Base-by-base conservation (phyloP, 2,113 vertebrate species). In the Gavialis gangeticus region DNA sequence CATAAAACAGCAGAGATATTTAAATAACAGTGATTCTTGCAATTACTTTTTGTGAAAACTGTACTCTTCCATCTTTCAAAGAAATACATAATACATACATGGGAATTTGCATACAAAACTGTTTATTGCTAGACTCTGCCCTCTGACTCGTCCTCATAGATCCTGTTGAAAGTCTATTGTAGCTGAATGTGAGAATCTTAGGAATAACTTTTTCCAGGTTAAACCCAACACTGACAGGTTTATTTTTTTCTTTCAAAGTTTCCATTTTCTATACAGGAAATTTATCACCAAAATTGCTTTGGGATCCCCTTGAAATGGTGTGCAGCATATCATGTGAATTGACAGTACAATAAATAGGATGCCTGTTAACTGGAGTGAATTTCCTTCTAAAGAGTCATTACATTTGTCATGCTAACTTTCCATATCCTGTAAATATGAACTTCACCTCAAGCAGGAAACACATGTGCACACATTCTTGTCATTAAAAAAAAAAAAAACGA, bases 361-460 rank as follows among this genome's bases (percentile, higher is more conserved):
- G 89, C 89, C 89, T 84, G 85, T 82, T 97, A 97, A 95, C 0
- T 85, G 95, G 96, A 97, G 95, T 95, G 95, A 93, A 85, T 95
- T 97, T 97, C 97, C 96, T 97, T 95, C 93, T 95, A 85, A 91
- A 90, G 34, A 64, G 66, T 94, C 89, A 97, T 96, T 96, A 83
- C 87, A 97, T 96, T 95, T 96, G 92, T 94, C 91, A 59, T 93
- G 80, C 59, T 96, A 96, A 95, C 84, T 90, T 97, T 97, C 96
- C 95, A 96, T 96, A 97, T 97, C 97, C 96, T 97, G 95, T 93
- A 93, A 92, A 93, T 96, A 87, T 15, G 93, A 97, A 91, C 92
- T 88, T 95, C 91, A 88, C 46, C 59, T 94, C 46, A 0, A 89
- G 55, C 95, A 97, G 97, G 97, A 97, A 97, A 95, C 96, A 97